A percentile compares a stretch with the other conserved stretches of the same genome.
Conservation (phyloP, 2,888 invertebrate genomes). For the Cartodere bifasciata region DNA sequence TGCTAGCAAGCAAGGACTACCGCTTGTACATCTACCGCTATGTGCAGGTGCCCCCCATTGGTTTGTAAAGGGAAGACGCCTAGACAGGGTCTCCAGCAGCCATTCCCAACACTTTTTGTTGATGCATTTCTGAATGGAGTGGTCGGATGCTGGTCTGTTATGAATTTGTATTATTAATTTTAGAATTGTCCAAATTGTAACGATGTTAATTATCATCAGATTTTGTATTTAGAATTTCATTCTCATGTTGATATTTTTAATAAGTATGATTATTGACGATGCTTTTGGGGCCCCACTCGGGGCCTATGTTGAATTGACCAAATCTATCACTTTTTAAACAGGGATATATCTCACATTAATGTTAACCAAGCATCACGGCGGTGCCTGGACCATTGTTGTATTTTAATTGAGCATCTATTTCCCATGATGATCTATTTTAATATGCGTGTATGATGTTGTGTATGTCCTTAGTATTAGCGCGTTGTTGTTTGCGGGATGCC, state of each 20-base stretch:
- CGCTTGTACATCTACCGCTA: conserved; percentile 98
- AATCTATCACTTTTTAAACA: conserved; percentile 29
- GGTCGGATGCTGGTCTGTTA: conserved; percentile 32
- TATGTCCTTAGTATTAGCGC: conserved; percentile 34
- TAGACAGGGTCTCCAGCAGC: conserved; percentile 30
- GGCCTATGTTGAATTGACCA: conserved; percentile 30
- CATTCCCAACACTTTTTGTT: conserved; percentile 36
- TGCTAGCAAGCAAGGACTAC: conserved; percentile 98
- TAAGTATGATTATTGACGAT: conserved; percentile 31
- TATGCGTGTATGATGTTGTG: conserved; percentile 37
- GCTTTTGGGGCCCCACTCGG: conserved; percentile 20
- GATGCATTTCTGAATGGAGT: conserved; percentile 35
- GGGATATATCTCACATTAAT: conserved; percentile 28
- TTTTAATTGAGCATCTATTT: conserved; percentile 32
- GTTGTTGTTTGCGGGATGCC: conserved; percentile 36
- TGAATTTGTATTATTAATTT: conserved; percentile 20
- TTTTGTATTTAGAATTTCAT: conserved; percentile 24
- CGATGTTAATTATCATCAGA: conserved; percentile 23
- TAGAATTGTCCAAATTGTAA: conserved; percentile 27
- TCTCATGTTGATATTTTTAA: conserved; percentile 35
- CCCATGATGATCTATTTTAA: conserved; percentile 34
- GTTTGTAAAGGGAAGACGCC: conserved; percentile 41
- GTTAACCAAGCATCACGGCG: conserved; percentile 31
- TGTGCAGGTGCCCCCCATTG: conserved; percentile 83
- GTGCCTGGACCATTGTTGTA: conserved; percentile 35